These are phyloP conservation scores for Furcula furcula DNA, from an alignment of 2,888 invertebrate species.

Conservation along the genomic window DNA sequence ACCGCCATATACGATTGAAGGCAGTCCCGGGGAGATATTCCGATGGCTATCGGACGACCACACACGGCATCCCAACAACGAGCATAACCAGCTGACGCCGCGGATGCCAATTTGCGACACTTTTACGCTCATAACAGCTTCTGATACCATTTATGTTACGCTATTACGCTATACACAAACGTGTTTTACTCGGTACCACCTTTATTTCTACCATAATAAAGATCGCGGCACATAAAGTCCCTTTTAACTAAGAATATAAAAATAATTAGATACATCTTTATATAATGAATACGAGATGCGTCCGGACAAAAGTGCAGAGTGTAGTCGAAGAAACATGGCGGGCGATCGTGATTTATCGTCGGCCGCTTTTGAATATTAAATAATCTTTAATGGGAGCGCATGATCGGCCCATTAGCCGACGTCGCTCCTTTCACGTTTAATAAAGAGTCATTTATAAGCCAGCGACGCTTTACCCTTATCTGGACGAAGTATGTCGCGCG, in stretches of 20 bases:
- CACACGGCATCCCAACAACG: constrained; percentile 53
- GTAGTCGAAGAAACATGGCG: constrained; percentile 74
- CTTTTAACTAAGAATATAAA: constrained; percentile 35
- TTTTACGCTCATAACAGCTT: constrained; percentile 61
- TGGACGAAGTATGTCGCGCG: constrained; percentile 75
- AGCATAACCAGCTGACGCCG: constrained; percentile 57
- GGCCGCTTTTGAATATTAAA: constrained; percentile 81
- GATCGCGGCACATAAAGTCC: constrained; percentile 29
- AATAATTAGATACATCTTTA: constrained; percentile 27
- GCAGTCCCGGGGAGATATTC: constrained; percentile 56
- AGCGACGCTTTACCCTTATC: constrained; percentile 79
- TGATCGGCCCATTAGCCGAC: constrained; percentile 81
- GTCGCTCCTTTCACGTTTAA: constrained; percentile 81
- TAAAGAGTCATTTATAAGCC: constrained; percentile 82
- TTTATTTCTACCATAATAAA: constrained; percentile 33
- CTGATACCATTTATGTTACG: constrained; percentile 51
- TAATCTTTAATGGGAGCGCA: constrained; percentile 82
- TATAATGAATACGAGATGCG: constrained; percentile 47
- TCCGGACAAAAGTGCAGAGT: constrained; percentile 73
- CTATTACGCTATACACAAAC: constrained; percentile 40
- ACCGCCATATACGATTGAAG: constrained; percentile 65
- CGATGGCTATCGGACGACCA: constrained; percentile 65
- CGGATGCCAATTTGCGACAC: constrained; percentile 64
- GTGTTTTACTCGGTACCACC: constrained; percentile 41
- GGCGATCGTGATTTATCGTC: constrained; percentile 78